phyloP scores from a whole-genome alignment of 2,797 vertebrate species.

The Hafferia zeledoni region DNA sequence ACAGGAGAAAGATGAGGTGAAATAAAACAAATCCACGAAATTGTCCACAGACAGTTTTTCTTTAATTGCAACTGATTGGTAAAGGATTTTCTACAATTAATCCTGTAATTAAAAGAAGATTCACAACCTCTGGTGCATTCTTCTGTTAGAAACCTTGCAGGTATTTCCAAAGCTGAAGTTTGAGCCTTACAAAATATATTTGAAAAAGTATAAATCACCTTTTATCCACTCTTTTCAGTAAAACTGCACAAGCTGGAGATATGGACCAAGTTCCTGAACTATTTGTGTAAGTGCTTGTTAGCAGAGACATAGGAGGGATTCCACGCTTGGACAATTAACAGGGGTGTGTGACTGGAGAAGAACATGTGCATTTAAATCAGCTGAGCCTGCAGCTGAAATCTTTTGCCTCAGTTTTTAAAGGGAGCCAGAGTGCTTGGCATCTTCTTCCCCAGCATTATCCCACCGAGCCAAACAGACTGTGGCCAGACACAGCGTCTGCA shows the following conservation, averaged over 20 bases:
- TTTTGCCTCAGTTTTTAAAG: neutral
- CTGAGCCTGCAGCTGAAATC: neutral
- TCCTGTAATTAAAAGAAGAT: constrained; percentile 10
- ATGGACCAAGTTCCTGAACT: neutral
- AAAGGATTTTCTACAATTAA: constrained; percentile 26
- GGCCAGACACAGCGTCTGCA: constrained; percentile 13
- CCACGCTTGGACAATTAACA: neutral
- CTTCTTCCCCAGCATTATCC: neutral
- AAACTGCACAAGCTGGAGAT: neutral
- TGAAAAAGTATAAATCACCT: neutral
- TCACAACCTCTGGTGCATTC: neutral
- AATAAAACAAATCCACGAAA: neutral
- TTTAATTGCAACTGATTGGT: constrained; percentile 22
- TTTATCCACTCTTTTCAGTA: neutral
- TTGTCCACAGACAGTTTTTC: neutral
- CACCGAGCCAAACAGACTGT: neutral
- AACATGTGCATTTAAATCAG: neutral
- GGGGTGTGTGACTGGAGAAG: neutral
- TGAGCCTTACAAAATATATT: neutral
- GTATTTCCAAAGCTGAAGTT: neutral
- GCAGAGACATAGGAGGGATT: neutral
- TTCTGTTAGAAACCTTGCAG: neutral
- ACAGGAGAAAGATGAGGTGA: neutral
- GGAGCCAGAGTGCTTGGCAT: constrained; percentile 5
- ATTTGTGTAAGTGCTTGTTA: neutral